phyloP scores from a whole-genome alignment of 2,797 vertebrate genomes.

The Crocodylus rhombifer region DNA sequence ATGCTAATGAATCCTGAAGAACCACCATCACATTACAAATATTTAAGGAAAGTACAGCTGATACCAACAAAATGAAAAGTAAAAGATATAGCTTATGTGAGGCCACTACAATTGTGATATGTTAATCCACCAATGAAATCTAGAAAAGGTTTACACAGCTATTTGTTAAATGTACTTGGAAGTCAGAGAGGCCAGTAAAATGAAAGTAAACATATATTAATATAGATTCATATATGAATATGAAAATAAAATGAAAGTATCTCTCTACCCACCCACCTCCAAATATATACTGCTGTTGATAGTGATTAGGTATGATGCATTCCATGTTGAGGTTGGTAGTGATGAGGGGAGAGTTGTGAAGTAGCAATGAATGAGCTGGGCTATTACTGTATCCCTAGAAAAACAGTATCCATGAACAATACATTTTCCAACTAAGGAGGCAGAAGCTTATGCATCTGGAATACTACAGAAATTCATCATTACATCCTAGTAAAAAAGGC shows the following conservation, averaged over 20 bases:
- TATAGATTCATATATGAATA: no score
- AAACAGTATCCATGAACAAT: neutral
- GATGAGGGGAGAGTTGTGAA: neutral
- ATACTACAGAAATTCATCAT: neutral
- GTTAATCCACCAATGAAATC: neutral
- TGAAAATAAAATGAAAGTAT: no score
- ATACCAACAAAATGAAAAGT: neutral
- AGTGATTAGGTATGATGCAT: fast-evolving
- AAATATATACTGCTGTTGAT: neutral
- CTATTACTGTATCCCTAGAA: neutral
- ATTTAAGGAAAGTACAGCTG: neutral
- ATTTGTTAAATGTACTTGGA: neutral
- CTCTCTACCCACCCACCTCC: no score
- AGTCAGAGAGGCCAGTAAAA: neutral
- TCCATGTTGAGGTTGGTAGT: neutral
- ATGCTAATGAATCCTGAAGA: neutral
- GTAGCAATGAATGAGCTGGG: neutral
- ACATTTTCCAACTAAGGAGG: neutral
- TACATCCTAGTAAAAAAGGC: neutral
- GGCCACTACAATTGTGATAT: neutral
- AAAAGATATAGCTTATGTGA: neutral
- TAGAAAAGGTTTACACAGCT: neutral
- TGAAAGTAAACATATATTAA: neutral
- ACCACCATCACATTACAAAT: neutral
- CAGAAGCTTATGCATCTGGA: neutral